Evolutionary conservation across 1,140 invertebrate species (phyloP).

Genomic region (Bursaphelenchus mucronatus): DNA sequence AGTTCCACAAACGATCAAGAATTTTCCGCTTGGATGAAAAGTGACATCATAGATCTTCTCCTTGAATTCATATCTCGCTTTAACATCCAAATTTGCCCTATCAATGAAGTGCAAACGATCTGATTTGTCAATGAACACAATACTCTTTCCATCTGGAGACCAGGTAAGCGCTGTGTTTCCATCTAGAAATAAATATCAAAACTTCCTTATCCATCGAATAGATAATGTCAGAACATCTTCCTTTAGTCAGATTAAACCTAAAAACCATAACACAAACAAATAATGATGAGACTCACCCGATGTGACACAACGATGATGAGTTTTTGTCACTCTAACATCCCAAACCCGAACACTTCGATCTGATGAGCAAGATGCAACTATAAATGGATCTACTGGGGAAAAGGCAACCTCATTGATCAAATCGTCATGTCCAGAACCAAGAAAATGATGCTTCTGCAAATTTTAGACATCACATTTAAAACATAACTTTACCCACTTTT

Average conservation of each 20-base stretch:
- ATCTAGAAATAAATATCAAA: too few relatives aligned
- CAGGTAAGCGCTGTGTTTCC: background rate
- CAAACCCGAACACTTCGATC: constrained; percentile 44
- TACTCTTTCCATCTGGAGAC: constrained; percentile 21
- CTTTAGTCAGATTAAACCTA: constrained; percentile 7
- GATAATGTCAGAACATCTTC: constrained; percentile 36
- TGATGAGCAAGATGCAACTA: constrained; percentile 41
- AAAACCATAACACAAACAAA: constrained; percentile 25
- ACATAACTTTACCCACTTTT: too few relatives aligned
- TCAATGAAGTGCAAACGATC: background rate
- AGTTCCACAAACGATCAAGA: constrained; percentile 36
- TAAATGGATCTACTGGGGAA: constrained; percentile 23
- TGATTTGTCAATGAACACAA: constrained; percentile 5
- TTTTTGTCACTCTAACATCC: constrained; percentile 35
- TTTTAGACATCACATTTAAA: background rate
- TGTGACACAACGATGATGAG: constrained; percentile 23
- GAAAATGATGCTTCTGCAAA: constrained; percentile 34
- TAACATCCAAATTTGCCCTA: background rate
- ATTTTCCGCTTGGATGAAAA: constrained; percentile 41
- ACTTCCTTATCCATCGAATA: constrained; percentile 12
- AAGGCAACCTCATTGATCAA: constrained; percentile 35
- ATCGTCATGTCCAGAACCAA: constrained; percentile 39
- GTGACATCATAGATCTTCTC: constrained; percentile 44
- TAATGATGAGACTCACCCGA: constrained; percentile 18
- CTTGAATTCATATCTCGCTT: constrained; percentile 24